Conservation (phyloP, 1,140 invertebrate genomes). For the Hermetia illucens region DNA sequence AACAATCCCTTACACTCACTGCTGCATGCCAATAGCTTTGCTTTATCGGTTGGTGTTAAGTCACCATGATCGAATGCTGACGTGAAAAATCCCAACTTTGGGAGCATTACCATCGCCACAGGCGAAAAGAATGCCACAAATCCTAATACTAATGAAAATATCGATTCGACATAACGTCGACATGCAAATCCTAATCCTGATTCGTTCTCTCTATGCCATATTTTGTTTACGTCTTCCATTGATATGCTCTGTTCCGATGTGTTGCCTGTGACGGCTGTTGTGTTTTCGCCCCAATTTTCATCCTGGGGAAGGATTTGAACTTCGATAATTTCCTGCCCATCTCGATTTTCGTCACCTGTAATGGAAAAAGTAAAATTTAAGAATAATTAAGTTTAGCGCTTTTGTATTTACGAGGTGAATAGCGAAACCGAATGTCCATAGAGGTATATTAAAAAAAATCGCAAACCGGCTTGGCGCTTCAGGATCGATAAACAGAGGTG, state of each 20-base stretch:
- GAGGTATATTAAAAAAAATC: neutral
- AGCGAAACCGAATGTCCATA: too few relatives aligned
- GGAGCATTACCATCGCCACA: slow-evolving; percentile 84
- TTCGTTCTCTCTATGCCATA: slow-evolving; percentile 59
- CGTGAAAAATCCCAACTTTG: slow-evolving; percentile 71
- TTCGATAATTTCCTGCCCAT: slow-evolving; percentile 72
- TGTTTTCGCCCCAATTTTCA: slow-evolving; percentile 97
- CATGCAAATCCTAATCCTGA: slow-evolving; percentile 57
- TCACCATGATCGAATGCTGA: slow-evolving; percentile 33
- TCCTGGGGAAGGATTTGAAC: slow-evolving; percentile 89
- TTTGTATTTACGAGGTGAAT: too few relatives aligned
- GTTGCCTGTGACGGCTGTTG: slow-evolving; percentile 91
- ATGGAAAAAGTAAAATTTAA: neutral
- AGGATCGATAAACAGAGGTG: neutral
- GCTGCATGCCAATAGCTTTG: slow-evolving; percentile 50
- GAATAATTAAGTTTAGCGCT: too few relatives aligned
- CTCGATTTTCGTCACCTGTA: slow-evolving; percentile 22
- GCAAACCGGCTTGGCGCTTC: neutral
- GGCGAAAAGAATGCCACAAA: slow-evolving; percentile 80
- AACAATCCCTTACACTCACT: slow-evolving; percentile 71
- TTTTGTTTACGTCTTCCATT: slow-evolving; percentile 70
- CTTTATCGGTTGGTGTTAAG: slow-evolving; percentile 37
- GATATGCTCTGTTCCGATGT: slow-evolving; percentile 90
- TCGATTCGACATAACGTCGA: slow-evolving; percentile 62
- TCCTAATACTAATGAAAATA: slow-evolving; percentile 60